Evolutionary conservation across 2,888 invertebrate species (phyloP), one percentile per base, ranked within the genome.

Genomic region (Papilio protenor): DNA sequence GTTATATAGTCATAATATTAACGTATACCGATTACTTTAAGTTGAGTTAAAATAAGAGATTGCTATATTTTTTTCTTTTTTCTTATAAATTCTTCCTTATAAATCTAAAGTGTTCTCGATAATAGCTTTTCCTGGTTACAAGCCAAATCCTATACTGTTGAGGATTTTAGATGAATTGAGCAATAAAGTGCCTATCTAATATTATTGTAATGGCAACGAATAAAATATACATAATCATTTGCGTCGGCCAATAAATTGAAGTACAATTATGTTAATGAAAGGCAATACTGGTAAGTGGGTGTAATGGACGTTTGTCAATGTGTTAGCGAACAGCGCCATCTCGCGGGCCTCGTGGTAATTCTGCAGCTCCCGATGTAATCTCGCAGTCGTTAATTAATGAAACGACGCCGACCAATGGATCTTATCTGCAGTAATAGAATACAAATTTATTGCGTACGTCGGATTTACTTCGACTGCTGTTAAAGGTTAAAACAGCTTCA

Each of bases 301-400:
- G 59, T 73, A 69, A 77, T 73, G 66, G 23, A 23, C 69, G 57
- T 77, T 77, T 57, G 73, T 77, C 73, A 57, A 73, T 18, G 55
- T 77, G 69, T 66, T 45, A 52, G 61, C 49, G 55, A 12, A 40
- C 40, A 61, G 64, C 61, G 61, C 52, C 70, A 40, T 78, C 74
- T 52, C 49, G 47, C 70, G 74, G 70, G 49, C 27, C 49, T 78
- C 47, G 61, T 52, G 74, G 59, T 75, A 45, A 75, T 78, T 71
- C 74, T 55, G 52, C 66, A 71, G 59, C 49, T 59, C 14, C 64
- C 40, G 70, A 79, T 78, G n/a, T 74, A 79, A 81, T 77, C 75
- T 23, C 70, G 47, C 45, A 16, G 69, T 33, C 77, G 69, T 81
- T 81, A 80, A 81, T 82, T 81, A 82, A 82, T 78, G 79, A 80